Evolutionary conservation across 1,140 invertebrate species (phyloP).

Genomic region (Chrysoperla carnea): DNA sequence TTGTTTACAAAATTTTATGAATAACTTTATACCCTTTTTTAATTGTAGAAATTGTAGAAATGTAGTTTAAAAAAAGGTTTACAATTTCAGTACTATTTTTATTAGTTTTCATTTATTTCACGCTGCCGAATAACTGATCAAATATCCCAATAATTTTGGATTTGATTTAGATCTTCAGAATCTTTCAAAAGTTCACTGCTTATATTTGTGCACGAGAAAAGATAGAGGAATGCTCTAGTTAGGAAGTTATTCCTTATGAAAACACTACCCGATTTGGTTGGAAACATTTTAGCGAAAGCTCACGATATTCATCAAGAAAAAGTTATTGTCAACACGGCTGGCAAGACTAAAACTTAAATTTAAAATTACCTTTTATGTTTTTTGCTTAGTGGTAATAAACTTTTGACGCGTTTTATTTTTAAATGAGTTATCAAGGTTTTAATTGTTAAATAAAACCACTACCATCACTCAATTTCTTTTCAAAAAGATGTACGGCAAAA

Average conservation of each 20-base stretch:
- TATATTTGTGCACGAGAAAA: too few species aligned
- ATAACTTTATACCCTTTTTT: neutral
- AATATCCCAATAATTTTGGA: too few species aligned
- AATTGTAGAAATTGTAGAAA: neutral
- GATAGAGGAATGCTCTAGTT: too few species aligned
- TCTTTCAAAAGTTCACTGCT: too few species aligned
- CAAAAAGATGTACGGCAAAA: neutral
- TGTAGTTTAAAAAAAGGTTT: neutral
- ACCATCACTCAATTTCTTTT: neutral
- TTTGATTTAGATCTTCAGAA: too few species aligned
- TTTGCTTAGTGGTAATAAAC: neutral
- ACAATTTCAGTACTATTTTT: neutral
- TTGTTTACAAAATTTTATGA: neutral
- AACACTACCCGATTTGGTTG: too few species aligned
- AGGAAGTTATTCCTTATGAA: too few species aligned
- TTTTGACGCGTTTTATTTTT: neutral
- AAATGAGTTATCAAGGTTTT: neutral
- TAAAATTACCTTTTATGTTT: neutral
- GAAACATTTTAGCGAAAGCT: too few species aligned
- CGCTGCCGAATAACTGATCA: neutral
- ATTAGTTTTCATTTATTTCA: neutral
- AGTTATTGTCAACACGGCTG: neutral
- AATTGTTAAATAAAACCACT: neutral
- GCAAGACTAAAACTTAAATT: neutral
- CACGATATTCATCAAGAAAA: neutral